Conservation (phyloP, 2,113 vertebrate species). For the Trematomus loennbergii region DNA sequence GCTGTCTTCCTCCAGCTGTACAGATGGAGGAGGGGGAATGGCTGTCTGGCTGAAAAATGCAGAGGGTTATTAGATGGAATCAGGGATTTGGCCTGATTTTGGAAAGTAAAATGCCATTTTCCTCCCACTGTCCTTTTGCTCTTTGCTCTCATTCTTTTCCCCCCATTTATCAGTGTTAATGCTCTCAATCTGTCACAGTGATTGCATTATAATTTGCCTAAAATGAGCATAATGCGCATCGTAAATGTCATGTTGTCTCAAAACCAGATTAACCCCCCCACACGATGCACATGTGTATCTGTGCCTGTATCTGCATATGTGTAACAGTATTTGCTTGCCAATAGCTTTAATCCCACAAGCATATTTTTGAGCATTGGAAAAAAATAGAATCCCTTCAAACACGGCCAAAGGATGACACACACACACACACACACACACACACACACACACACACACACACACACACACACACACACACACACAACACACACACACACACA, state of each 20-base stretch:
- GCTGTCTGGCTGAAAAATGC: constrained; percentile 19
- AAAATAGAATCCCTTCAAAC: constrained; percentile 57
- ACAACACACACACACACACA: neutral
- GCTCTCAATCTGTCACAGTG: constrained; percentile 76
- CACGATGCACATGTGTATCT: constrained; percentile 46
- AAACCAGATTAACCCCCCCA: constrained; percentile 75
- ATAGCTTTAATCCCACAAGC: constrained; percentile 66
- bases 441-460: constrained; percentile 1
- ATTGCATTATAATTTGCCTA: constrained; percentile 74
- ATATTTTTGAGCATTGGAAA: constrained; percentile 45
- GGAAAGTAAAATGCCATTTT: constrained; percentile 59
- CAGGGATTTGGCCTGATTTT: constrained; percentile 60
- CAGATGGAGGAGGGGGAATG: constrained; percentile 26
- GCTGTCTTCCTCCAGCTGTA: constrained; percentile 26
- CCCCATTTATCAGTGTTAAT: constrained; percentile 44
- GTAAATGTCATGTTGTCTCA: constrained; percentile 74
- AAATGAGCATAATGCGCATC: constrained; percentile 72
- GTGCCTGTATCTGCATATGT: constrained; percentile 21
- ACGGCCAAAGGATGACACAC: constrained; percentile 25
- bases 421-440: neutral
- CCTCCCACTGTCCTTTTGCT: constrained; percentile 40
- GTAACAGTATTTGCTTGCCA: constrained; percentile 59
- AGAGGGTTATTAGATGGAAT: constrained; percentile 50
- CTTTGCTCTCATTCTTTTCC: constrained; percentile 41
- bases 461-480: neutral